Evolutionary conservation across 2,113 vertebrate genomes (phyloP).

Genomic region (Pelmatolapia mariae): DNA sequence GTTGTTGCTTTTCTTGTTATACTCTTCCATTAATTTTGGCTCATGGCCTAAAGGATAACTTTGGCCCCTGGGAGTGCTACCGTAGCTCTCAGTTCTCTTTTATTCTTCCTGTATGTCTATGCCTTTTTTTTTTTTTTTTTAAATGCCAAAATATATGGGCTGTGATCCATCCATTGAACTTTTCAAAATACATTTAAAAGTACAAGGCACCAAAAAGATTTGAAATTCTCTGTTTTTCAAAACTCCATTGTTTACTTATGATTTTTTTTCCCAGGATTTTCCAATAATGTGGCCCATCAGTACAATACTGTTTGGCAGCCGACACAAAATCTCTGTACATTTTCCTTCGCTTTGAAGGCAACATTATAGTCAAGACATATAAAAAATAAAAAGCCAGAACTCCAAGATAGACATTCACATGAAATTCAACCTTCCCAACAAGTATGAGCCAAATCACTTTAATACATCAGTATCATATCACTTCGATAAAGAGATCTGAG

Average conservation of each 20-base stretch:
- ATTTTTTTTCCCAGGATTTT: neutral
- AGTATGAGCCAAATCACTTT: neutral
- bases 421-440: neutral
- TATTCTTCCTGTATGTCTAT: neutral
- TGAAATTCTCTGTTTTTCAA: neutral
- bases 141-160: neutral
- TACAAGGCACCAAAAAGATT: neutral
- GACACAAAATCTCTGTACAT: neutral
- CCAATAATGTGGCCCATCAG: neutral
- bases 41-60: slow-evolving; percentile 11
- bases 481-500: neutral
- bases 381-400: neutral
- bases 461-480: neutral
- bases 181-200: neutral
- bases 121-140: neutral
- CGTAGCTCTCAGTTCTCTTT: neutral
- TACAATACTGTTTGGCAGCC: neutral
- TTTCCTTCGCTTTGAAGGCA: neutral
- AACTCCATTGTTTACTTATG: neutral
- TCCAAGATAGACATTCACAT: neutral
- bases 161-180: neutral
- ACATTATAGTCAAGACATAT: neutral
- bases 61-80: slow-evolving; percentile 1
- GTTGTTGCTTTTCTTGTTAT: neutral
- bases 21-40: neutral